Percentiles rank a stretch among this genome's conserved stretches.
Evolutionary conservation across 2,888 invertebrate species (phyloP).

Genomic region (Diogma glabrata): DNA sequence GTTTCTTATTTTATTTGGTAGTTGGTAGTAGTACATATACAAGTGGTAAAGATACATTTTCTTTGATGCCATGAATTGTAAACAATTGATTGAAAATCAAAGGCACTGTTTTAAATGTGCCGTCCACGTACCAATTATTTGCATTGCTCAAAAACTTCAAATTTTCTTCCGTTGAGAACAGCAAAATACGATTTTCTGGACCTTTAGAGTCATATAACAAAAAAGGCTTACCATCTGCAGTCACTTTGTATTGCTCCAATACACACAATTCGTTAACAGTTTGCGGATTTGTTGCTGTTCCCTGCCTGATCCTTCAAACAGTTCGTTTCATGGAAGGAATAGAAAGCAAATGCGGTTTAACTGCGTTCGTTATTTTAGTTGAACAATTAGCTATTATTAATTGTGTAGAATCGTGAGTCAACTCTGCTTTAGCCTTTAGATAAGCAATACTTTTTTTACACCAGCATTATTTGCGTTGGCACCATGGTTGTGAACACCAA

Average conservation of each 20-base stretch:
- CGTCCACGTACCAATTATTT: slow-evolving; percentile 18
- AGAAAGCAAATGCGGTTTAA: not conserved
- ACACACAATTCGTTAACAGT: not conserved
- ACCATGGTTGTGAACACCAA: not conserved
- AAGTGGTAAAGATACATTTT: slow-evolving; percentile 15
- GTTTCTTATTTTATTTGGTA: slow-evolving; percentile 12
- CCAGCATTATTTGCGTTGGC: not conserved
- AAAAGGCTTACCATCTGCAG: not conserved
- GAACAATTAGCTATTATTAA: slow-evolving; percentile 3
- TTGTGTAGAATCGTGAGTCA: not conserved
- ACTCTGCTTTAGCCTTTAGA: not conserved
- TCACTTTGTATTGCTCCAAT: slow-evolving; percentile 3
- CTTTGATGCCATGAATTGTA: slow-evolving; percentile 18
- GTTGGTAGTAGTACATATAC: slow-evolving; percentile 17
- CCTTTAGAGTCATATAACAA: not conserved
- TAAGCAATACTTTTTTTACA: not conserved
- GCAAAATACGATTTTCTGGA: not conserved
- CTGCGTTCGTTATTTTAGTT: not conserved
- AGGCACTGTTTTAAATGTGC: slow-evolving; percentile 20
- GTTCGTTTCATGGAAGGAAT: not conserved
- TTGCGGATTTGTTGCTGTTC: not conserved
- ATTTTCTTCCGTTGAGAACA: slow-evolving; percentile 8
- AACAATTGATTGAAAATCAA: slow-evolving; percentile 18
- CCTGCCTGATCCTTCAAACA: not conserved
- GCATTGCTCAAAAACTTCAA: not conserved